Evolutionary conservation across 2,797 vertebrate species (phyloP).

Genomic region (Pseudochirops cupreus): DNA sequence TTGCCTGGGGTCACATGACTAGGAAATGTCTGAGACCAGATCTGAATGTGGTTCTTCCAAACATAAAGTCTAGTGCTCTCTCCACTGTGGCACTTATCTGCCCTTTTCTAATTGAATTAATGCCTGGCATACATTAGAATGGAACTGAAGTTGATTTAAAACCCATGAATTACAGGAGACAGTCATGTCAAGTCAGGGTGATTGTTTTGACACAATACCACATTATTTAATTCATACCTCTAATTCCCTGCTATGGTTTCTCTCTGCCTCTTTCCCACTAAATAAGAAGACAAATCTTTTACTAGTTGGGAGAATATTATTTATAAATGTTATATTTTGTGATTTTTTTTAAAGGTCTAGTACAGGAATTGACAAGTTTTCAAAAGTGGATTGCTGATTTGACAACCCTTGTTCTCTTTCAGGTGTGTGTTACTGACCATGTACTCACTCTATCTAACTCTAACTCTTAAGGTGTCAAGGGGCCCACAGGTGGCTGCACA

Average conservation of each 20-base stretch:
- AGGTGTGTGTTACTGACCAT: background rate
- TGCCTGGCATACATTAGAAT: background rate
- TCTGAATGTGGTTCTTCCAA: background rate
- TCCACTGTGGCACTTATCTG: background rate
- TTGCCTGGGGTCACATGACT: background rate
- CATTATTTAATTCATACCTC: background rate
- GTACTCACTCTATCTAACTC: background rate
- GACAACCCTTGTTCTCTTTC: background rate
- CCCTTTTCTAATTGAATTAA: background rate
- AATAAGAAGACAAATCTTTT: background rate
- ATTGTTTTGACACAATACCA: background rate
- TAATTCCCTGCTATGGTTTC: background rate
- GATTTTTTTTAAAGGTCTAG: background rate
- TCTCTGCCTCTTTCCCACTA: background rate
- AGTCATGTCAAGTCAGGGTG: background rate
- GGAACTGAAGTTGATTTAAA: background rate
- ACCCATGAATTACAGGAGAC: background rate
- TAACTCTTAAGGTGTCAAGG: background rate
- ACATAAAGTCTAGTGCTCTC: background rate
- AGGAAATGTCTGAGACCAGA: background rate
- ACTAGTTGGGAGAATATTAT: background rate
- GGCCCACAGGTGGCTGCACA: background rate
- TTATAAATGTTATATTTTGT: background rate
- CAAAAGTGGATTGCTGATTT: background rate
- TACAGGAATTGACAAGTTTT: background rate